Conservation (phyloP, 2,113 vertebrate species). For the Sakesphorus luctuosus region DNA sequence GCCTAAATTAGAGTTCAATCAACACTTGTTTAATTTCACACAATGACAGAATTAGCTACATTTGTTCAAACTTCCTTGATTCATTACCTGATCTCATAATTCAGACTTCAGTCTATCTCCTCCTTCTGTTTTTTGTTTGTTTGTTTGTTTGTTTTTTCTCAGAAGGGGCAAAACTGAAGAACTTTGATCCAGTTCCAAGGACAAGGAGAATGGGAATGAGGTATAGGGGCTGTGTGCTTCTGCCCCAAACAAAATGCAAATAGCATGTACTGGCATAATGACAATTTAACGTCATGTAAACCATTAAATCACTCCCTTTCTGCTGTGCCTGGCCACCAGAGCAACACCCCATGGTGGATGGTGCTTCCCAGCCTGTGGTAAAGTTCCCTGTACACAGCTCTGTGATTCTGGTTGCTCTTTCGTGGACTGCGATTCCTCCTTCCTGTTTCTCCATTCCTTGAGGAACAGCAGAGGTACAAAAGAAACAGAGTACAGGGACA, state of each 20-base stretch:
- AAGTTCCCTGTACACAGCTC: neutral
- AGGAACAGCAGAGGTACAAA: neutral
- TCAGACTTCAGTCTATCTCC: neutral
- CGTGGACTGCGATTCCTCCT: rapidly evolving
- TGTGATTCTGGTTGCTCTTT: neutral
- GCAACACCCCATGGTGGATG: neutral
- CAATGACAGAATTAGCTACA: neutral
- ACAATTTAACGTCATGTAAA: neutral
- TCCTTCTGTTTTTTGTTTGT: neutral
- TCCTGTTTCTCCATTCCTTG: neutral
- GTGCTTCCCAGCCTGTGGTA: neutral
- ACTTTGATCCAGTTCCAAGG: neutral
- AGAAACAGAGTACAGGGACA: neutral
- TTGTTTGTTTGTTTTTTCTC: neutral
- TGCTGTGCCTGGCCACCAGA: neutral
- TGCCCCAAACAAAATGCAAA: neutral
- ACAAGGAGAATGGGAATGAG: neutral
- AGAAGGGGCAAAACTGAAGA: neutral
- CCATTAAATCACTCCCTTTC: neutral
- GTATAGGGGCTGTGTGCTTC: neutral
- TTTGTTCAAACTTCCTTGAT: slow-evolving; percentile 1
- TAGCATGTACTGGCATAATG: neutral
- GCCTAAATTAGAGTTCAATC: neutral
- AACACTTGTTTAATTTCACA: neutral
- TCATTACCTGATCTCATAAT: neutral